Evolutionary conservation across 2,888 invertebrate species (phyloP).

Genomic region (Dioctria linearis): DNA sequence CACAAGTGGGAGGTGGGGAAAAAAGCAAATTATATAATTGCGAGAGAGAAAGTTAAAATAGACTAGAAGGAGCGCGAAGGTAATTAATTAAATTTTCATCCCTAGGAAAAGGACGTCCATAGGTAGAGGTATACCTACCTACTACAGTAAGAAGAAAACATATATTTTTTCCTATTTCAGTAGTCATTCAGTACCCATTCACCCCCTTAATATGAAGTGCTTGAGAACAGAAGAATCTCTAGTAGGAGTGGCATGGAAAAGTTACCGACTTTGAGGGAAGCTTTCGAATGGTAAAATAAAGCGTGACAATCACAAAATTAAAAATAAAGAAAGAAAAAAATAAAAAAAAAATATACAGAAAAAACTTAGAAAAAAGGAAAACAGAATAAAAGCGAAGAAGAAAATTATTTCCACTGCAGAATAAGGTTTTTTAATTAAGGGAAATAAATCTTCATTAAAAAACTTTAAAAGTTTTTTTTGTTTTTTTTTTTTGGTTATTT

Average conservation of each 20-base stretch:
- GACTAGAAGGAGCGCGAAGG: slow-evolving; percentile 29
- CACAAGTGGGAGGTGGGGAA: background rate
- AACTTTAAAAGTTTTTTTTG: slow-evolving; percentile 11
- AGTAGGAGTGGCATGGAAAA: slow-evolving; percentile 23
- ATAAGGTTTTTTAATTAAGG: slow-evolving; percentile 55
- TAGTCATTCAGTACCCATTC: slow-evolving; percentile 12
- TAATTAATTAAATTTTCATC: slow-evolving; percentile 46
- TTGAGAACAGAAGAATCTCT: background rate
- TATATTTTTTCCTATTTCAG: slow-evolving; percentile 28
- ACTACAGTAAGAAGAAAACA: background rate
- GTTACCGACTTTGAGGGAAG: slow-evolving; percentile 42
- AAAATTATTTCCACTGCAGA: slow-evolving; percentile 47
- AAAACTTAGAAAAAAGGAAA: background rate
- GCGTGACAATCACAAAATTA: slow-evolving; percentile 48
- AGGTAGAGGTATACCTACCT: too few relatives aligned
- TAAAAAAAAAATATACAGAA: too few relatives aligned
- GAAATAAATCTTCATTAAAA: slow-evolving; percentile 55
- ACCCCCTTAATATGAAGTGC: slow-evolving; percentile 12
- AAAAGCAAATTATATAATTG: slow-evolving; percentile 37
- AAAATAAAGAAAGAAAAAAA: slow-evolving; percentile 2
- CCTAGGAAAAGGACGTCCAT: background rate
- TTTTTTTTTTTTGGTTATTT: background rate
- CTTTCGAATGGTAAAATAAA: slow-evolving; percentile 47
- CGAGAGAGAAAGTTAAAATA: slow-evolving; percentile 27
- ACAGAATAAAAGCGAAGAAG: slow-evolving; percentile 13